Conservation (phyloP, 2,797 vertebrate species). For the Euphonia xanthogaster region DNA sequence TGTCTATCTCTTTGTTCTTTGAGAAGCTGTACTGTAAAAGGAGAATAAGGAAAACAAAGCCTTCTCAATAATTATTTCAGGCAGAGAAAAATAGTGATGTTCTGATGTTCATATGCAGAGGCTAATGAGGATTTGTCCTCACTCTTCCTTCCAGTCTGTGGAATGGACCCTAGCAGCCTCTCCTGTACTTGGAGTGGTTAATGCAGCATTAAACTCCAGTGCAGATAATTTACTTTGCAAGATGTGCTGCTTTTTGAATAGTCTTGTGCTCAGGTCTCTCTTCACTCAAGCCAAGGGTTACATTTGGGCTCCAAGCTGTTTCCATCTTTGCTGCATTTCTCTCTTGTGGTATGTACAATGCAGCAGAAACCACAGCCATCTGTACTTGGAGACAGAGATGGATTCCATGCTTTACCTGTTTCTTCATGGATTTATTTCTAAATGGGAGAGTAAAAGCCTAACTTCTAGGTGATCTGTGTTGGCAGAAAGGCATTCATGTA, state of each 20-base stretch:
- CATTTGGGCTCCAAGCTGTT: background rate
- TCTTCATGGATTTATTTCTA: background rate
- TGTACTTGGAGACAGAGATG: background rate
- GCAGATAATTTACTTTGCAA: background rate
- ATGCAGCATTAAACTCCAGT: background rate
- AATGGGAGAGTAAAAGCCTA: background rate
- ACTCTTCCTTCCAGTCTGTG: background rate
- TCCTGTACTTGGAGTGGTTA: background rate
- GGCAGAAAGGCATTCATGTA: background rate
- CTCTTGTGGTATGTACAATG: fast-evolving
- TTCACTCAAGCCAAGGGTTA: background rate
- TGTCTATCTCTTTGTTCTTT: background rate
- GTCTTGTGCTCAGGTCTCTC: background rate
- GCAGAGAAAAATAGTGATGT: background rate
- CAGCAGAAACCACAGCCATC: background rate
- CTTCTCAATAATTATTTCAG: background rate
- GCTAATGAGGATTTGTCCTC: background rate
- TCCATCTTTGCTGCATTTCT: background rate
- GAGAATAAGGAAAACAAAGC: background rate
- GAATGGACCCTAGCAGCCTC: background rate
- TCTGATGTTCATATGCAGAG: background rate
- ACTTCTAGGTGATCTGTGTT: background rate
- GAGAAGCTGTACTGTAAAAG: background rate
- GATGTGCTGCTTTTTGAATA: background rate
- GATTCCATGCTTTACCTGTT: background rate